Evolutionary conservation across 2,888 invertebrate genomes (phyloP).

Genomic region (Pachliopta kotzebuea): DNA sequence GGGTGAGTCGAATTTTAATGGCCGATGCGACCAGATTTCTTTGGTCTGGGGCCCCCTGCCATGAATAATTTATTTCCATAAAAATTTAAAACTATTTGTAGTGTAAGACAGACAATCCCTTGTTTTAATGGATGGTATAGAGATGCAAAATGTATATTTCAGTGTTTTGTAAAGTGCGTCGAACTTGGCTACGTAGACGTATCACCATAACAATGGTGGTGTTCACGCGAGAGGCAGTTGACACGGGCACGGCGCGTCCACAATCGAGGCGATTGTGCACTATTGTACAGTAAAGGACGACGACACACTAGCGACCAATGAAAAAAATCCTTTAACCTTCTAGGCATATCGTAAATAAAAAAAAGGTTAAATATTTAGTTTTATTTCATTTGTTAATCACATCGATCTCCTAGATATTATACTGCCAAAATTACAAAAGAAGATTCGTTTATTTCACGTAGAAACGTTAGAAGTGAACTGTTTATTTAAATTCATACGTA

Average conservation of each 20-base stretch:
- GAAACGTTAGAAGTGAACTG: not conserved
- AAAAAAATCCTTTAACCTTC: not conserved
- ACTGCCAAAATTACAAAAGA: not conserved
- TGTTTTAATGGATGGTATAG: slow-evolving; percentile 44
- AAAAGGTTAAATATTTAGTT: not conserved
- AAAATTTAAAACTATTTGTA: slow-evolving; percentile 38
- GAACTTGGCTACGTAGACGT: slow-evolving; percentile 56
- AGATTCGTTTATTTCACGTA: not conserved
- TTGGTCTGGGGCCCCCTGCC: slow-evolving; percentile 46
- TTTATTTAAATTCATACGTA: not conserved
- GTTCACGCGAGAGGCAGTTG: slow-evolving; percentile 68
- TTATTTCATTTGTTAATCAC: not conserved
- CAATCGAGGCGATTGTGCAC: slow-evolving; percentile 68
- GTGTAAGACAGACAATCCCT: slow-evolving; percentile 33
- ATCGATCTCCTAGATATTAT: not conserved
- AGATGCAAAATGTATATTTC: slow-evolving; percentile 55
- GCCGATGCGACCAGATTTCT: slow-evolving; percentile 42
- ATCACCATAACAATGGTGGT: slow-evolving; percentile 73
- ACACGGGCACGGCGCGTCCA: slow-evolving; percentile 55
- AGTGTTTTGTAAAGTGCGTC: slow-evolving; percentile 58
- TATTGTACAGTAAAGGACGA: slow-evolving; percentile 58
- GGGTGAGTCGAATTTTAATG: slow-evolving; percentile 67
- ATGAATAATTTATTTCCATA: slow-evolving; percentile 67
- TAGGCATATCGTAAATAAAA: not conserved
- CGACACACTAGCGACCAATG: slow-evolving; percentile 17